Base-by-base conservation (phyloP, 2,797 vertebrate genomes). In the Poeciliopsis presidionis region DNA sequence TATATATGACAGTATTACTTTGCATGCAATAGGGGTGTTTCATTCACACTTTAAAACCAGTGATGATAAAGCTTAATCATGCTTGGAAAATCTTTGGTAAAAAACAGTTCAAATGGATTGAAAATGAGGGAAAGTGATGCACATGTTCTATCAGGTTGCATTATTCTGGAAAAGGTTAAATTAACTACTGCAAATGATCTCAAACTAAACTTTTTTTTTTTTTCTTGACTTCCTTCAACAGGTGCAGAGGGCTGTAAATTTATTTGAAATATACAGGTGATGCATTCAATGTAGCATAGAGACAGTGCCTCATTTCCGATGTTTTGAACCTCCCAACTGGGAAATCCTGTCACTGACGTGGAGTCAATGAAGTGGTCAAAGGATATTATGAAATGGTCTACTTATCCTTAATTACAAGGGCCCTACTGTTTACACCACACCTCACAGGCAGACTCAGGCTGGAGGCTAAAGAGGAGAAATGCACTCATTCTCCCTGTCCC, bases 311-410 rank as follows among this genome's bases (percentile, higher is more conserved):
- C 41, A 46, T 41, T 7, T 57, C 18, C 55, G 25, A 71, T 20
- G 2, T 5, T 73, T 81, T 73, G 36, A 63, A 39, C 51, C 41
- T 33, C 18, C 73, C 16, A 39, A 74, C n/a, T 70, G 51, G 45
- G 80, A 61, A 77, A 77, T 79, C 67, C 33, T 11, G 67, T 46
- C 55, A 76, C 33, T 72, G 59, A n/a, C 57, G 74, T 18, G n/a
- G 46, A 72, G 49, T 81, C 41, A 51, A 47, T 49, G 71, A 69
- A 59, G 72, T 47, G 41, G 75, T 82, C 33, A 83, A 72, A 69
- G 78, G 83, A 78, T 90, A 88, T 87, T 83, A 87, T 86, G 85
- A 90, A 89, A 93, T 77, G 81, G 84, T 93, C 86, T 89, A 77
- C 78, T 84, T 87, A 71, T 85, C 63, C 88, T 76, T 83, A 89